Percentiles rank a stretch among this genome's conserved stretches.
These are phyloP conservation scores for Microplitis mediator DNA, from an alignment of 1,140 invertebrate genomes.

Conservation along the genomic window DNA sequence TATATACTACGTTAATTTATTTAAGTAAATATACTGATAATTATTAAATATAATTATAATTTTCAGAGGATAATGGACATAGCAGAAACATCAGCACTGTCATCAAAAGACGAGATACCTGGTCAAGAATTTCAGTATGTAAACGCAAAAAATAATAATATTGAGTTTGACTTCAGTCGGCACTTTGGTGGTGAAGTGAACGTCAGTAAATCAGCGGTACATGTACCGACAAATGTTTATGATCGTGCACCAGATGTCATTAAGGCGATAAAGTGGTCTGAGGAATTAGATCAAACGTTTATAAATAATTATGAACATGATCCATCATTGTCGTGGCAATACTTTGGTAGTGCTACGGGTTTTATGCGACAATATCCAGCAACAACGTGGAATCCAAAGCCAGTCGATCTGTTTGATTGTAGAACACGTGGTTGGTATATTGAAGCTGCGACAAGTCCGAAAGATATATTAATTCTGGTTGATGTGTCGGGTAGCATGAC, in stretches of 20 bases:
- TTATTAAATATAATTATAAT: neutral
- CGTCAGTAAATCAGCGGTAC: conserved; percentile 84
- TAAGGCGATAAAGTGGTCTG: conserved; percentile 72
- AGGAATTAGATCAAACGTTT: conserved; percentile 86
- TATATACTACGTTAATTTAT: neutral
- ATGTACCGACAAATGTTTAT: conserved; percentile 95
- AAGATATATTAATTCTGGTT: conserved; percentile 94
- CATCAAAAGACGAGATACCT: conserved; percentile 65
- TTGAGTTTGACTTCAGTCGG: conserved; percentile 70
- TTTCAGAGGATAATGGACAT: conserved; percentile 78
- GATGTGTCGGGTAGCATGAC: conserved; percentile 98
- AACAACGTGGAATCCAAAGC: conserved; percentile 72
- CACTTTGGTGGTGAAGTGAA: conserved; percentile 87
- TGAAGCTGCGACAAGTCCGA: conserved; percentile 94
- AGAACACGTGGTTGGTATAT: conserved; percentile 93
- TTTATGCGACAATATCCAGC: conserved; percentile 94
- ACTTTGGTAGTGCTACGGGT: conserved; percentile 93
- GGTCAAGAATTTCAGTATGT: conserved; percentile 72
- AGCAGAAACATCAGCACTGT: conserved; percentile 75
- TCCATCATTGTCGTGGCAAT: conserved; percentile 93
- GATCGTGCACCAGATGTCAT: conserved; percentile 67
- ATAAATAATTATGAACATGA: conserved; percentile 85
- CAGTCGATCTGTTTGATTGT: conserved; percentile 87
- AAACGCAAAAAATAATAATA: conserved; percentile 73
- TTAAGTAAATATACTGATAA: neutral